Evolutionary conservation across 2,797 vertebrate genomes (phyloP).

Genomic region (Sebastes kiyomatsui): DNA sequence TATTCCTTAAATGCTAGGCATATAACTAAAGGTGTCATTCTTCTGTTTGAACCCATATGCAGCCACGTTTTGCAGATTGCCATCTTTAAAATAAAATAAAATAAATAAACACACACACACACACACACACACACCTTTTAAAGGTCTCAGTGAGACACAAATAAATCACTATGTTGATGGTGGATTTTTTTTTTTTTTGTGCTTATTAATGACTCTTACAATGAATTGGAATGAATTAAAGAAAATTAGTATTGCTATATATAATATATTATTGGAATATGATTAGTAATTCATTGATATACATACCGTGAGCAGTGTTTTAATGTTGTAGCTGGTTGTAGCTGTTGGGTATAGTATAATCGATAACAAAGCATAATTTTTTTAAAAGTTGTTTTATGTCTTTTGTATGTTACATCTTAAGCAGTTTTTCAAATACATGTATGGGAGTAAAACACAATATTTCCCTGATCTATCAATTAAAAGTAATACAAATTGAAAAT

Average conservation of each 20-base stretch:
- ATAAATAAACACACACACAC: no score
- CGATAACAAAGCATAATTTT: neutral
- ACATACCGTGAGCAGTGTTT: neutral
- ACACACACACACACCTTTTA: neutral
- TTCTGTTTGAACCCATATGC: neutral
- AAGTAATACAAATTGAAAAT: neutral
- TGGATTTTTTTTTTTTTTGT: neutral
- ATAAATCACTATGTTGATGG: neutral
- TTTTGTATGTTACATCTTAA: neutral
- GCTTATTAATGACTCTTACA: neutral
- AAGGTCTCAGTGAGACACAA: slow-evolving; percentile 2
- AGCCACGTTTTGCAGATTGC: neutral
- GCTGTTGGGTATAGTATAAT: neutral
- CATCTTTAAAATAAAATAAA: no score
- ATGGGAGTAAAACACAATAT: neutral
- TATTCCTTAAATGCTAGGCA: neutral
- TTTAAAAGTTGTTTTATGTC: neutral
- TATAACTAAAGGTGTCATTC: neutral
- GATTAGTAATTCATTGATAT: neutral
- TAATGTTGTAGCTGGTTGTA: no score
- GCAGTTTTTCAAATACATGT: neutral
- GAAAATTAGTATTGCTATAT: neutral
- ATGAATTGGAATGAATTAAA: neutral
- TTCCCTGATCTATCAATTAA: neutral
- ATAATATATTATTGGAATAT: neutral